Conservation (phyloP, 53 echinoderm and acorn worm species). For the Glandiceps talaboti region DNA sequence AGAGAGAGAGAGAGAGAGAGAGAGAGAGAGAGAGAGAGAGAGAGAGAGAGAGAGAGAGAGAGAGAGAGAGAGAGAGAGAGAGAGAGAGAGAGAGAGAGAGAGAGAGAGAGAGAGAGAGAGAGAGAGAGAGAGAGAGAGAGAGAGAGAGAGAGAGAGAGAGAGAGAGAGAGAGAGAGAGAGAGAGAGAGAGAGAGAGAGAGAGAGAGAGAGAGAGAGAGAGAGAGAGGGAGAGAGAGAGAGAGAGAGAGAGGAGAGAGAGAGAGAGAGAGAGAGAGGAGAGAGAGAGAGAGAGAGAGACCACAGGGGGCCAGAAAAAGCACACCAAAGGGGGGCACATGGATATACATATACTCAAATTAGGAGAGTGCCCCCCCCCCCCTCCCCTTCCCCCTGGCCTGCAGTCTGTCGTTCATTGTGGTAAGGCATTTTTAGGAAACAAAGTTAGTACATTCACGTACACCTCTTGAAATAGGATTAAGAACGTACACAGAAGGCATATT, state of each 20-base stretch:
- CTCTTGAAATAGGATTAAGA: too few species aligned
- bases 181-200: background rate
- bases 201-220: conserved; percentile 17
- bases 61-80: conserved; percentile 6
- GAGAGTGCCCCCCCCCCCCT: too few species aligned
- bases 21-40: conserved; percentile 12
- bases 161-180: conserved; percentile 11
- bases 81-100: conserved; percentile 11
- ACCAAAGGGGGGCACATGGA: too few species aligned
- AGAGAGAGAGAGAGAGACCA: background rate
- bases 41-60: background rate
- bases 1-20: conserved; percentile 5
- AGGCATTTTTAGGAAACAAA: too few species aligned
- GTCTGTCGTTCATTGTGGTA: too few species aligned
- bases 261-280: background rate
- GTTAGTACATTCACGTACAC: too few species aligned
- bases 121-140: background rate
- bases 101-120: background rate
- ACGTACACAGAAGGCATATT: too few species aligned
- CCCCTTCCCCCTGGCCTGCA: too few species aligned
- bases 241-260: conserved; percentile 1
- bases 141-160: conserved; percentile 5
- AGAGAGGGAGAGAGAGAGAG: conserved; percentile 2
- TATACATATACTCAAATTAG: too few species aligned
- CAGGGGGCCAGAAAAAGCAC: too few species aligned